These are phyloP conservation scores for Linyphia triangularis DNA, from an alignment of 2,888 invertebrate genomes.

Conservation along the genomic window DNA sequence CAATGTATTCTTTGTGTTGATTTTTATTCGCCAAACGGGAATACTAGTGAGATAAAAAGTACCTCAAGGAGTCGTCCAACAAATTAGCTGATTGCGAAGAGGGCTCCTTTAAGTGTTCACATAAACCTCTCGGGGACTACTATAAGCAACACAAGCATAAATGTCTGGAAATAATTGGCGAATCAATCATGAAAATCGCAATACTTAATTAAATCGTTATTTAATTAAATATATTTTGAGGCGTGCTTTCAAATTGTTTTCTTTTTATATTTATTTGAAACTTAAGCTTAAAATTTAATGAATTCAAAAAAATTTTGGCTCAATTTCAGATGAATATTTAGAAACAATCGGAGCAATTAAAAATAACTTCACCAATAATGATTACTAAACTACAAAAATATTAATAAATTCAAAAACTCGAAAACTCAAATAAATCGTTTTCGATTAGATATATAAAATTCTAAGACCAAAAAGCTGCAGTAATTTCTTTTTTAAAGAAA, in stretches of 20 bases:
- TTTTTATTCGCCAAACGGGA: neutral
- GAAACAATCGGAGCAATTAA: too few relatives aligned
- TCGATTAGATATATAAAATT: neutral
- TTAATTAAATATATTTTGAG: too few relatives aligned
- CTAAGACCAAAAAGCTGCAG: too few relatives aligned
- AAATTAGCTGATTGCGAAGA: neutral
- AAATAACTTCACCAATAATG: too few relatives aligned
- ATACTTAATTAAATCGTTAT: neutral
- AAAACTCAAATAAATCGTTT: neutral
- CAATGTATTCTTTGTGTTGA: neutral
- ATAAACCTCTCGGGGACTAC: neutral
- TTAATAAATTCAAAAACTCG: neutral
- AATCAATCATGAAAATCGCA: neutral
- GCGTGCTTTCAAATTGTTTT: too few relatives aligned
- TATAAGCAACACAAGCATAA: neutral
- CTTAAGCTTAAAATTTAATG: too few relatives aligned
- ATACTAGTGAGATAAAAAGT: neutral
- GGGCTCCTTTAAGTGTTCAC: neutral
- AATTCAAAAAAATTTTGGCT: too few relatives aligned
- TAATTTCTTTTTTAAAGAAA: too few relatives aligned
- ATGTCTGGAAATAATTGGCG: neutral
- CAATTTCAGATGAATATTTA: too few relatives aligned
- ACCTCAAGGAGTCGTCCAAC: neutral
- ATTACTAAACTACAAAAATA: too few relatives aligned
- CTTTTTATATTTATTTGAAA: too few relatives aligned